Percentiles rank a stretch among this genome's conserved stretches.
phyloP scores from a whole-genome alignment of 2,888 invertebrate genomes.

The Hydraecia micacea region DNA sequence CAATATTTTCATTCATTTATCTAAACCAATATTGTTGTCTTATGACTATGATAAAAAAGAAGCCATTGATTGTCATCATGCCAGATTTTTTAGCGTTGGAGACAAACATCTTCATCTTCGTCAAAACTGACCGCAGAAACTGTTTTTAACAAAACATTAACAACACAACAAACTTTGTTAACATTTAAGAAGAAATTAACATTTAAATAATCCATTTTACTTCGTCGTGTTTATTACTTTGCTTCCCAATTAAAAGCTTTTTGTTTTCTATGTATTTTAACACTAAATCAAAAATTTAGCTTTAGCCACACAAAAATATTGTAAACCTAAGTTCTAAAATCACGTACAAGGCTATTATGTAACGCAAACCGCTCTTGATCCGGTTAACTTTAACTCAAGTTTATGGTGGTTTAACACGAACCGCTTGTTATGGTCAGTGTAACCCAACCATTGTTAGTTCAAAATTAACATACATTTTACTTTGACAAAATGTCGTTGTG shows the following conservation, averaged over 20 bases:
- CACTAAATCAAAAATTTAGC: slow-evolving; percentile 23
- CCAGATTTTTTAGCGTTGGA: neutral
- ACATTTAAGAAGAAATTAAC: neutral
- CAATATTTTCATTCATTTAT: no score
- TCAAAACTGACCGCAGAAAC: neutral
- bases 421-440: slow-evolving; percentile 57
- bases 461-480: slow-evolving; percentile 56
- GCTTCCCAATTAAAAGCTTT: neutral
- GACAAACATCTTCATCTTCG: neutral
- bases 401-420: slow-evolving; percentile 61
- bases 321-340: slow-evolving; percentile 39
- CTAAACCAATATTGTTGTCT: no score
- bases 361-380: slow-evolving; percentile 53
- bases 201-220: neutral
- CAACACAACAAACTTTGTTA: neutral
- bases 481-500: slow-evolving; percentile 45
- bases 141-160: neutral
- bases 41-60: neutral
- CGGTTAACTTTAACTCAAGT: slow-evolving; percentile 51
- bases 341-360: slow-evolving; percentile 57
- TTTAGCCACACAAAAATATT: slow-evolving; percentile 48
- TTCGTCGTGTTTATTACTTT: neutral
- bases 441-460: slow-evolving; percentile 59
- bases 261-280: neutral
- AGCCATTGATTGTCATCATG: neutral